Evolutionary conservation across 2,888 invertebrate species (phyloP).

Genomic region (Drosophila leonis): DNA sequence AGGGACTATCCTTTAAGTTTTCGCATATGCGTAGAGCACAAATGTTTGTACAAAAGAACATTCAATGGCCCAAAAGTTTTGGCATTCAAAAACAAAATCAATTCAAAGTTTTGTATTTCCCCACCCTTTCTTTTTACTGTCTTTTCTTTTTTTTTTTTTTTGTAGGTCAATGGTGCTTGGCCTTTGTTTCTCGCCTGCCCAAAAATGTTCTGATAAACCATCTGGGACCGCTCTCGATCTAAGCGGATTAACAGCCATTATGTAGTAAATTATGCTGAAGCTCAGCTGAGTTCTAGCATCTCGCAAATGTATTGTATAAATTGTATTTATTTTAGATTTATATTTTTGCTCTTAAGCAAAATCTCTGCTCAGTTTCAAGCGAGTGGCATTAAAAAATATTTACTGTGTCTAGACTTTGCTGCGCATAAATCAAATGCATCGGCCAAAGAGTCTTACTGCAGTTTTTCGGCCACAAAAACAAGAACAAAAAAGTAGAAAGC

Average conservation of each 20-base stretch:
- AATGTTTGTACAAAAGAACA: constrained; percentile 56
- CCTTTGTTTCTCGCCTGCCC: background rate
- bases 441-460: constrained; percentile 56
- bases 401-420: constrained; percentile 77
- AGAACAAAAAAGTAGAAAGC: constrained; percentile 13
- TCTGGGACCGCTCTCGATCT: constrained; percentile 48
- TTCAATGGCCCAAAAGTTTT: constrained; percentile 56
- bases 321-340: constrained; percentile 75
- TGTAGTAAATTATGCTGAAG: constrained; percentile 54
- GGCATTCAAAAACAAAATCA: constrained; percentile 52
- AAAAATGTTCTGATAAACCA: constrained; percentile 30
- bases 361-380: constrained; percentile 52
- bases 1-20: constrained; percentile 47
- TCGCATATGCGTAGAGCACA: constrained; percentile 33
- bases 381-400: constrained; percentile 78
- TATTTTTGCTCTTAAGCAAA: constrained; percentile 62
- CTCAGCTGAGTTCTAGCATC: constrained; percentile 44
- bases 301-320: constrained; percentile 58
- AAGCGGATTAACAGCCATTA: constrained; percentile 65
- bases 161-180: constrained; percentile 50
- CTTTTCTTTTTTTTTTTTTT: constrained; percentile 11
- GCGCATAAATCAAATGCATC: constrained; percentile 76
- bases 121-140: background rate
- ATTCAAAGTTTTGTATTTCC: constrained; percentile 54
- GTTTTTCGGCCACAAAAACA: constrained; percentile 47